Percentiles rank a stretch among this genome's conserved stretches.
Evolutionary conservation across 35 echinoderm and acorn worm genomes (phyloP).

Genomic region (Stichopus chloronotus): DNA sequence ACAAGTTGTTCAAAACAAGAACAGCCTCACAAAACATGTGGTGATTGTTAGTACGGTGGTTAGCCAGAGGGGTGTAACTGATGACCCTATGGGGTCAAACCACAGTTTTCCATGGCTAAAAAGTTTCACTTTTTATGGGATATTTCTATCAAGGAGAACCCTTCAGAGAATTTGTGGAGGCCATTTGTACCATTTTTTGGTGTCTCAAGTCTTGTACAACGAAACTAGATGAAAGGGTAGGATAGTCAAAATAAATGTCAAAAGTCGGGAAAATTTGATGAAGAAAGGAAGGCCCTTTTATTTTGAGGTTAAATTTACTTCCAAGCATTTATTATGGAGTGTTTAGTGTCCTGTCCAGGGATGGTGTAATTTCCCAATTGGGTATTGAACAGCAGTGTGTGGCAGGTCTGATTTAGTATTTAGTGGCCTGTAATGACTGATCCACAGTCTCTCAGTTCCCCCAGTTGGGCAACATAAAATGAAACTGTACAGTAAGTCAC

Average conservation of each 20-base stretch:
- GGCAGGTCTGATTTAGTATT: too few relatives aligned
- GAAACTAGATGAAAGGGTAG: not conserved
- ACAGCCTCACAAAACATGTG: constrained; percentile 31
- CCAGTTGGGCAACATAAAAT: too few relatives aligned
- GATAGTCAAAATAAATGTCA: not conserved
- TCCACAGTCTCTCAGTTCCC: too few relatives aligned
- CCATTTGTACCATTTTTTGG: not conserved
- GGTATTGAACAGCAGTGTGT: too few relatives aligned
- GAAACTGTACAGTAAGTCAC: too few relatives aligned
- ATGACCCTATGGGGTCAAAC: constrained; percentile 33
- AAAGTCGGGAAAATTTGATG: not conserved
- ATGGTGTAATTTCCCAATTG: too few relatives aligned
- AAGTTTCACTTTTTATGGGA: constrained; percentile 18
- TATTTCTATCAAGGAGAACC: not conserved
- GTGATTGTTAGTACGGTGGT: constrained; percentile 18
- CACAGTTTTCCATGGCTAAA: not conserved
- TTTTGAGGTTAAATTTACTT: not conserved
- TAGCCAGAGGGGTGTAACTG: not conserved
- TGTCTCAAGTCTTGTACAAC: not conserved
- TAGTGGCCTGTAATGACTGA: too few relatives aligned
- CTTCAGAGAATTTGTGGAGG: not conserved
- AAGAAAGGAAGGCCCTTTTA: not conserved
- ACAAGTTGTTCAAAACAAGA: constrained; percentile 11
- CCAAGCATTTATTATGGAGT: too few relatives aligned
- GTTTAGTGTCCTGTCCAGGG: too few relatives aligned